phyloP scores from a whole-genome alignment of 2,113 vertebrate genomes.

The Psittacula cyanocephala region DNA sequence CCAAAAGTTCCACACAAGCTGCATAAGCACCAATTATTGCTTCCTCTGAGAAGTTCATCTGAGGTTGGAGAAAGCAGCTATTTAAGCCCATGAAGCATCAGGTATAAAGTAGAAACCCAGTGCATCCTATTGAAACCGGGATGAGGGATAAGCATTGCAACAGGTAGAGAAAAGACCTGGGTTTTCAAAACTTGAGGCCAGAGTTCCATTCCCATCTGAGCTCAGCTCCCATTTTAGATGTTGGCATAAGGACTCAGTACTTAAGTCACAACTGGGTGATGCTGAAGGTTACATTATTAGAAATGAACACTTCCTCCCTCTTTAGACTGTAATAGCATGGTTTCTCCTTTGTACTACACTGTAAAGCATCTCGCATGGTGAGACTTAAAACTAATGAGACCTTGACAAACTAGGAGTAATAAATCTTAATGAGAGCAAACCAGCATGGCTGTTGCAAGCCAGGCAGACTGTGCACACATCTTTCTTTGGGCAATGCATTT shows the following conservation, averaged over 20 bases:
- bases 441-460: rapidly evolving
- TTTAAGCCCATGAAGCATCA: not conserved
- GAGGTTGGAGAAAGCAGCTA: not conserved
- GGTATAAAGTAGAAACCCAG: not conserved
- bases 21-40: not conserved
- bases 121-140: not conserved
- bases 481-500: not conserved
- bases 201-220: not conserved
- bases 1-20: not conserved
- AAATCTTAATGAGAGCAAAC: not conserved
- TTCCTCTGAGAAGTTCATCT: not conserved
- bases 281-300: not conserved
- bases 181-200: not conserved
- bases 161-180: not conserved
- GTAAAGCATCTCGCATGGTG: not conserved
- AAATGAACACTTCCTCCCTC: not conserved
- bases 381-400: not conserved
- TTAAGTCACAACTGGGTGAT: not conserved
- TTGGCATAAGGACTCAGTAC: not conserved
- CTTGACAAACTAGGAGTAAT: not conserved
- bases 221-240: not conserved
- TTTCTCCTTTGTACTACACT: not conserved
- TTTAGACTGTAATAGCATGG: too few species aligned
- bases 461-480: not conserved
- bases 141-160: not conserved